These are phyloP conservation scores for Phortica okadai DNA, from an alignment of 2,888 invertebrate species.

Conservation along the genomic window DNA sequence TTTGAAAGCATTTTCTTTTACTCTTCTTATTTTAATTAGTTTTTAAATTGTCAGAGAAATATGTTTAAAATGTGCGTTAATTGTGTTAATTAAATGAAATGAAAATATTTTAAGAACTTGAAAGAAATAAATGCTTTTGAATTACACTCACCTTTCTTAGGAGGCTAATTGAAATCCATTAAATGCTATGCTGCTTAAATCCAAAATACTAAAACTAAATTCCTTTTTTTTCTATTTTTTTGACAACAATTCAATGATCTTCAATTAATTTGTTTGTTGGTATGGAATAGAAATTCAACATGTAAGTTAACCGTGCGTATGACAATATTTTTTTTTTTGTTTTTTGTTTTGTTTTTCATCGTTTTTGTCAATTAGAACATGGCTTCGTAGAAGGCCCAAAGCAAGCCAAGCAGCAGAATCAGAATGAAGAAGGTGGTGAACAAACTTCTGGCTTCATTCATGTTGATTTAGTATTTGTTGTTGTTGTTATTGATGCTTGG, in stretches of 20 bases:
- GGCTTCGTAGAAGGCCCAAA: constrained; percentile 84
- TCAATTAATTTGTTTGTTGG: constrained; percentile 41
- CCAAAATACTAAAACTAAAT: constrained; percentile 41
- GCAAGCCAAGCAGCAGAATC: constrained; percentile 81
- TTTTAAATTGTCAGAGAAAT: not conserved
- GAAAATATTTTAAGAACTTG: not conserved
- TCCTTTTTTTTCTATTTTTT: not conserved
- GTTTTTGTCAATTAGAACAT: constrained; percentile 59
- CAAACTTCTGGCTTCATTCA: constrained; percentile 82
- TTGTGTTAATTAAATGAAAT: constrained; percentile 16
- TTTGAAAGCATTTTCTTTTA: too few species aligned
- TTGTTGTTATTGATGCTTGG: constrained; percentile 48
- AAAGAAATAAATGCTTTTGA: too few species aligned
- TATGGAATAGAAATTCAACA: constrained; percentile 62
- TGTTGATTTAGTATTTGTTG: constrained; percentile 58
- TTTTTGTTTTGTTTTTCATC: not conserved
- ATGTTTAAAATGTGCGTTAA: not conserved
- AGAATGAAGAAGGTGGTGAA: constrained; percentile 85
- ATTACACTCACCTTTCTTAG: constrained; percentile 62
- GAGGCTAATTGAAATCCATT: constrained; percentile 67
- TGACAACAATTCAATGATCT: not conserved
- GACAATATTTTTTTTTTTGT: constrained; percentile 38
- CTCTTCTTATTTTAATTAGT: constrained; percentile 7
- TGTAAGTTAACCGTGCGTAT: constrained; percentile 61
- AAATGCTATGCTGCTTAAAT: constrained; percentile 70